Base-by-base conservation (phyloP, 1,140 invertebrate species). In the Atta cephalotes region DNA sequence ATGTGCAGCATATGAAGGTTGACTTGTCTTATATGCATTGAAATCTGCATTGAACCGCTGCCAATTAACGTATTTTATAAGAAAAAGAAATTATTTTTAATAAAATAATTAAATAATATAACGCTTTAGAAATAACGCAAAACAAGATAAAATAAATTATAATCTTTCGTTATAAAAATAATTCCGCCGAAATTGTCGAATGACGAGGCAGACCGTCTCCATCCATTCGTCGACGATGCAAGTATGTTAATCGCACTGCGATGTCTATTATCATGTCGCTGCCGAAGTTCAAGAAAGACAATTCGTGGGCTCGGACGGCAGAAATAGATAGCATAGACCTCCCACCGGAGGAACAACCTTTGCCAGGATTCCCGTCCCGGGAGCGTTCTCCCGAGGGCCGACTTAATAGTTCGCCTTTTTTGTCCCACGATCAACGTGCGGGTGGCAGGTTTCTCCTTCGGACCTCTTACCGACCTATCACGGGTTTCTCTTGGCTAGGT, bases 321-420 rank as follows among this genome's bases (percentile, higher is more conserved):
- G n/a, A 21, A n/a, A 76, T 39, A 72, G 62, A 68, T 63, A 84
- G 58, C 71, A 72, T 60, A 25, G 81, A 89, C 88, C 88, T 89
- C 88, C 80, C 88, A 89, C 68, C 35, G 56, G 28, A 72, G 78
- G 12, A 77, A 86, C 31, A 60, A 63, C 68, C 78, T 60, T 71
- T 78, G 53, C 77, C 56, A 88, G 70, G 70, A 87, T 88, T 74
- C 86, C 58, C 87, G 77, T 87, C 60, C 70, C 45, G 62, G 35
- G 79, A 28, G 53, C 21, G 72, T 77, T 84, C 81, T 74, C 63
- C 35, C 25, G 25, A 45, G 25, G 45, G n/a, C 16, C 60, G 74
- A 66, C 74, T 88, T 89, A 88, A 89, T 89, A 89, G 88, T 88
- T 88, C 10, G 66, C 60, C 66, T 79, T 74, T 86, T 89, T 88